These are phyloP conservation scores for Helogale parvula DNA, from an alignment of 2,113 vertebrate species.

Conservation along the genomic window DNA sequence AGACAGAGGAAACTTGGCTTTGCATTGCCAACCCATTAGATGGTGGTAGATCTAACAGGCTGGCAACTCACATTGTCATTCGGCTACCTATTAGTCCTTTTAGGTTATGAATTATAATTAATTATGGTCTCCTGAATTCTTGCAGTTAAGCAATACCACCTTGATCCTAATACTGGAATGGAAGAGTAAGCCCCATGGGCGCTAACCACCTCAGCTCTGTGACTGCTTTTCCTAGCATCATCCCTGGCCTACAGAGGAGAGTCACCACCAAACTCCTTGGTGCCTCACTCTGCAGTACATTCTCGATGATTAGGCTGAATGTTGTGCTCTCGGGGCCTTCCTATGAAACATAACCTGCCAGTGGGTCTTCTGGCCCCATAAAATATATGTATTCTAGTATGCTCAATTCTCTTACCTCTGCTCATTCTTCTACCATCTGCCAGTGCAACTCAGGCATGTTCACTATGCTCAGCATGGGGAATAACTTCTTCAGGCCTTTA, in stretches of 20 bases:
- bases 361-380: neutral
- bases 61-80: neutral
- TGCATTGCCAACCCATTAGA: neutral
- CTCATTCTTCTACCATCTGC: neutral
- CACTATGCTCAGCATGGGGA: neutral
- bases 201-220: neutral
- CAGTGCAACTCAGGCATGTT: neutral
- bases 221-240: neutral
- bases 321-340: neutral
- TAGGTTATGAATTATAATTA: neutral
- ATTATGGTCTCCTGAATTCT: neutral
- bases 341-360: neutral
- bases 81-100: neutral
- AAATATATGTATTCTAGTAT: neutral
- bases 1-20: neutral
- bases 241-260: neutral
- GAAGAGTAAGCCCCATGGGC: neutral
- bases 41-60: neutral
- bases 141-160: neutral
- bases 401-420: neutral
- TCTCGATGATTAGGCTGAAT: neutral
- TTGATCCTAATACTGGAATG: neutral
- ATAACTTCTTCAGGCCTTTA: neutral
- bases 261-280: neutral
- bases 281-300: neutral